Evolutionary conservation across 2,797 vertebrate genomes (phyloP).

Genomic region (Thamnophis elegans): DNA sequence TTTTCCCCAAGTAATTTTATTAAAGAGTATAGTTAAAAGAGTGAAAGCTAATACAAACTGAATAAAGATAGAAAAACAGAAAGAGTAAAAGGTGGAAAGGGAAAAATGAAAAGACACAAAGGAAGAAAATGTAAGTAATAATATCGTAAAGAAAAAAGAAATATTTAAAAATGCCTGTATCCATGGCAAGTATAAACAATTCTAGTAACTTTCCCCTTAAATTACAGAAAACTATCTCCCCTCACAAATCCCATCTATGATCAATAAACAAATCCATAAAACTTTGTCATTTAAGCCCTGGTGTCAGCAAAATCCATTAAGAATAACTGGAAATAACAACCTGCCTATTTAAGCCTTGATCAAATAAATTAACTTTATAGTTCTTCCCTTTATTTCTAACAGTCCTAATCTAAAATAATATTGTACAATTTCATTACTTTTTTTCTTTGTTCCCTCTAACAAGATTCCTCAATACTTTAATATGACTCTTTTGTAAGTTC

Average conservation of each 20-base stretch:
- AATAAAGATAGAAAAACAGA: not conserved
- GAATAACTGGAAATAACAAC: not conserved
- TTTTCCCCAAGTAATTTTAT: not conserved
- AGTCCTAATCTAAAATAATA: not conserved
- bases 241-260: not conserved
- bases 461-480: not conserved
- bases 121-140: not conserved
- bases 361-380: too few relatives aligned
- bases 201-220: not conserved
- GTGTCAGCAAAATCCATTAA: not conserved
- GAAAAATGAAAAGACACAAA: not conserved
- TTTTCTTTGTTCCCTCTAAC: not conserved
- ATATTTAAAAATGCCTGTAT: not conserved
- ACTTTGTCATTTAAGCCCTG: not conserved
- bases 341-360: not conserved
- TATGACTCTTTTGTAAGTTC: not conserved
- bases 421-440: not conserved
- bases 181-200: not conserved
- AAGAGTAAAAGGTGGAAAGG: not conserved
- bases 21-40: not conserved
- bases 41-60: not conserved
- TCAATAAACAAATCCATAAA: not conserved
- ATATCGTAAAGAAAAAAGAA: not conserved
- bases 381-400: not conserved
- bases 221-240: not conserved